These are phyloP conservation scores for Trogon melanurus DNA, from an alignment of 2,113 vertebrate genomes.

Conservation along the genomic window DNA sequence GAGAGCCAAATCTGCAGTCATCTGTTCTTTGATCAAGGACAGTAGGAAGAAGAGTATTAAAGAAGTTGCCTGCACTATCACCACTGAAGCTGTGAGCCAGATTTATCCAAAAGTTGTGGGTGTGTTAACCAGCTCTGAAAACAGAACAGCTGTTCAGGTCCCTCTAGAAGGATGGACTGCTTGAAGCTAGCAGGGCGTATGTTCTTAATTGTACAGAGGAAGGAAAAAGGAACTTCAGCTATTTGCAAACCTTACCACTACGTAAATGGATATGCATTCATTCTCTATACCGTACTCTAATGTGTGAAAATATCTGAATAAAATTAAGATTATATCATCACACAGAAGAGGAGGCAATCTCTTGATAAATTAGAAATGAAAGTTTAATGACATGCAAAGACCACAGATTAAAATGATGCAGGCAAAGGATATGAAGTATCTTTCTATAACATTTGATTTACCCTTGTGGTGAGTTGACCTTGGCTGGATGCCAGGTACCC, in stretches of 20 bases:
- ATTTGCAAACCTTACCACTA: not conserved
- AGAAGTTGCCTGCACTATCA: not conserved
- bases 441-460: not conserved
- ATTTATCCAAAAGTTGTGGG: not conserved
- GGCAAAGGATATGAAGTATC: not conserved
- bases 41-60: not conserved
- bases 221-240: not conserved
- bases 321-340: not conserved
- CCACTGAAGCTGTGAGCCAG: not conserved
- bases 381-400: not conserved
- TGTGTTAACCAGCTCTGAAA: not conserved
- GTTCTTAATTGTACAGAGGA: not conserved
- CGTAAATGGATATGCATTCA: not conserved
- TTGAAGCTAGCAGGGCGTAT: not conserved
- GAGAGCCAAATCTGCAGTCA: not conserved
- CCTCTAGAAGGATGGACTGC: not conserved
- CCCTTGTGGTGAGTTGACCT: not conserved
- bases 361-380: not conserved
- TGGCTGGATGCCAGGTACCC: not conserved
- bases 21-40: not conserved
- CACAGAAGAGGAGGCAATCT: not conserved
- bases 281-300: not conserved
- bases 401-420: not conserved
- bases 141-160: not conserved
- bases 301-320: not conserved